These are phyloP conservation scores for Tychaedon coryphoeus DNA, from an alignment of 2,113 vertebrate genomes.

Conservation along the genomic window DNA sequence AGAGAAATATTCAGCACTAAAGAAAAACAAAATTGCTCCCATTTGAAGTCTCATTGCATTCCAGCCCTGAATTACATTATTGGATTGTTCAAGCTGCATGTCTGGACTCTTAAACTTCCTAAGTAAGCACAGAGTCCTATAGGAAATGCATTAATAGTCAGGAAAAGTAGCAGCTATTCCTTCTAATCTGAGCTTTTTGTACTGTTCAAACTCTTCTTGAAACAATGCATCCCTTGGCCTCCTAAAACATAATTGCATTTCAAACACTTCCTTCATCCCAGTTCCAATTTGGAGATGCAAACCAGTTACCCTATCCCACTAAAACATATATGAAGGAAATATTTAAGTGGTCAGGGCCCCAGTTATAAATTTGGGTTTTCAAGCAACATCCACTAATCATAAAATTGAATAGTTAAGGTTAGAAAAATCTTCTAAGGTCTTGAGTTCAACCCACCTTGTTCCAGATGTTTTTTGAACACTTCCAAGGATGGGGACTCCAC, in stretches of 20 bases:
- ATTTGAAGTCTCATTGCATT: background rate
- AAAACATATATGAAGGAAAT: background rate
- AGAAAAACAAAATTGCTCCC: background rate
- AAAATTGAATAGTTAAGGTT: background rate
- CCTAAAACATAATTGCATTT: background rate
- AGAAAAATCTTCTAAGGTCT: background rate
- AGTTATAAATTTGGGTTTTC: background rate
- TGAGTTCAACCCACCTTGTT: background rate
- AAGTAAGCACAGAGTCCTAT: background rate
- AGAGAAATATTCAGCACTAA: background rate
- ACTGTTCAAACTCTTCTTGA: background rate
- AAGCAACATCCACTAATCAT: background rate
- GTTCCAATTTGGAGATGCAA: background rate
- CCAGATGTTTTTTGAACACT: background rate
- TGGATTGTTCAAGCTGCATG: background rate
- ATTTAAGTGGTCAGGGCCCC: background rate
- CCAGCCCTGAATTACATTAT: background rate
- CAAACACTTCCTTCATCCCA: background rate
- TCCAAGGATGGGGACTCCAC: background rate
- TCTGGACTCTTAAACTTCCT: background rate
- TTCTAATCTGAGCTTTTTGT: background rate
- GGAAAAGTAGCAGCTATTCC: background rate
- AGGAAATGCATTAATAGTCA: background rate
- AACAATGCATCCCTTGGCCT: background rate
- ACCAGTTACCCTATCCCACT: background rate